These are phyloP conservation scores for Silurus aristotelis DNA, from an alignment of 2,797 vertebrate genomes.

Conservation along the genomic window DNA sequence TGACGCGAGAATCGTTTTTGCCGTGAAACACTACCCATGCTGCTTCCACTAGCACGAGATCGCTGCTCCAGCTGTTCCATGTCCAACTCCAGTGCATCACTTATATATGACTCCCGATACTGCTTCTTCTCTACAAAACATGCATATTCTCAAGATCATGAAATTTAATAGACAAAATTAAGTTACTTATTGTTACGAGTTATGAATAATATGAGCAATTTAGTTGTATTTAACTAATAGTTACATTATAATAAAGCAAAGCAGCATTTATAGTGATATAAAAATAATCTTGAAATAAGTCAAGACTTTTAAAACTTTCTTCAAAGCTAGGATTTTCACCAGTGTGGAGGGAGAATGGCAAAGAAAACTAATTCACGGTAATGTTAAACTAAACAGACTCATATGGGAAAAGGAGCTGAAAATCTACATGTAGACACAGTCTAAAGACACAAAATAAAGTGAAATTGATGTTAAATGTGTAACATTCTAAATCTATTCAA, in stretches of 20 bases:
- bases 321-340: neutral
- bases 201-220: no score
- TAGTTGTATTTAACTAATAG: neutral
- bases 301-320: neutral
- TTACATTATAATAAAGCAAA: neutral
- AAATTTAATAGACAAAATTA: neutral
- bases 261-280: neutral
- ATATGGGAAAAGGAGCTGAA: neutral
- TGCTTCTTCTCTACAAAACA: constrained; percentile 90
- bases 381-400: neutral
- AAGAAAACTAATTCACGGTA: neutral
- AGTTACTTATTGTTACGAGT: neutral
- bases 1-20: constrained; percentile 89
- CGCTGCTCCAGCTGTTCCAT: constrained; percentile 94
- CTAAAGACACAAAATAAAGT: neutral
- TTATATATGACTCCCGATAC: constrained; percentile 98
- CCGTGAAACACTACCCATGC: constrained; percentile 81
- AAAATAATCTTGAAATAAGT: neutral
- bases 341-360: neutral
- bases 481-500: neutral
- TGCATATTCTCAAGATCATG: neutral
- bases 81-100: constrained; percentile 93
- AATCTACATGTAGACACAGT: neutral
- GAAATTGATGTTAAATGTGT: neutral
- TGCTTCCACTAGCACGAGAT: constrained; percentile 93